Evolutionary conservation across 2,888 invertebrate species (phyloP).

Genomic region (Drosophila anomelani): DNA sequence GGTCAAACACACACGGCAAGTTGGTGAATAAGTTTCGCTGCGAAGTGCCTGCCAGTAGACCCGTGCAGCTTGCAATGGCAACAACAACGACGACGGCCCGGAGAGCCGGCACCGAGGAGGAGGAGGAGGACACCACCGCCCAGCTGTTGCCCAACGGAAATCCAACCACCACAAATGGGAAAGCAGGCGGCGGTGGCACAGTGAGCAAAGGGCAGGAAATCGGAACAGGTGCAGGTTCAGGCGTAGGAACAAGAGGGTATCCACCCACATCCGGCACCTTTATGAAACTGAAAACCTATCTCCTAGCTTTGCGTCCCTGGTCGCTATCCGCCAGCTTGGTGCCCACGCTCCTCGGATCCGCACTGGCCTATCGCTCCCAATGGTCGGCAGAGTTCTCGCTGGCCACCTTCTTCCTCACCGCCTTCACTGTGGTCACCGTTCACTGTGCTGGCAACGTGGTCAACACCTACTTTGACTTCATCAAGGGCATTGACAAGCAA

Average conservation of each 20-base stretch:
- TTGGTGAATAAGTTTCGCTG: slow-evolving; percentile 44
- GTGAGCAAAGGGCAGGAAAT: slow-evolving; percentile 28
- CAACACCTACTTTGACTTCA: slow-evolving; percentile 97
- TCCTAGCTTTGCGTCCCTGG: slow-evolving; percentile 96
- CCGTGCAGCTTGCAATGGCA: slow-evolving; percentile 61
- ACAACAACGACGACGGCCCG: slow-evolving; percentile 53
- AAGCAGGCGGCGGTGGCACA: neutral
- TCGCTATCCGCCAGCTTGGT: slow-evolving; percentile 95
- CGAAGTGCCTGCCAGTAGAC: slow-evolving; percentile 30
- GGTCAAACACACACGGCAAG: slow-evolving; percentile 42
- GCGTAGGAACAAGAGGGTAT: slow-evolving; percentile 14
- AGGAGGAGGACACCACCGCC: slow-evolving; percentile 34
- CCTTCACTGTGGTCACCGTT: slow-evolving; percentile 94
- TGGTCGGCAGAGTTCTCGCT: slow-evolving; percentile 91
- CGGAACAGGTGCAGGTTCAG: slow-evolving; percentile 19
- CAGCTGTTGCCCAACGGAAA: slow-evolving; percentile 59
- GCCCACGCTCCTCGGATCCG: slow-evolving; percentile 95
- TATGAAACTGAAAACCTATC: slow-evolving; percentile 95
- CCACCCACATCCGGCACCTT: slow-evolving; percentile 85
- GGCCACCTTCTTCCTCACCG: slow-evolving; percentile 91
- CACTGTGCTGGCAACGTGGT: slow-evolving; percentile 98
- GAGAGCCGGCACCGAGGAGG: slow-evolving; percentile 30
- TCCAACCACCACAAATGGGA: slow-evolving; percentile 47
- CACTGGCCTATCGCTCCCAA: slow-evolving; percentile 93
- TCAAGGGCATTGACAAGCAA: slow-evolving; percentile 96